Evolutionary conservation across 2,113 vertebrate genomes (phyloP), one percentile per base, ranked within the genome.

Genomic region (Potamarius usumacintae): DNA sequence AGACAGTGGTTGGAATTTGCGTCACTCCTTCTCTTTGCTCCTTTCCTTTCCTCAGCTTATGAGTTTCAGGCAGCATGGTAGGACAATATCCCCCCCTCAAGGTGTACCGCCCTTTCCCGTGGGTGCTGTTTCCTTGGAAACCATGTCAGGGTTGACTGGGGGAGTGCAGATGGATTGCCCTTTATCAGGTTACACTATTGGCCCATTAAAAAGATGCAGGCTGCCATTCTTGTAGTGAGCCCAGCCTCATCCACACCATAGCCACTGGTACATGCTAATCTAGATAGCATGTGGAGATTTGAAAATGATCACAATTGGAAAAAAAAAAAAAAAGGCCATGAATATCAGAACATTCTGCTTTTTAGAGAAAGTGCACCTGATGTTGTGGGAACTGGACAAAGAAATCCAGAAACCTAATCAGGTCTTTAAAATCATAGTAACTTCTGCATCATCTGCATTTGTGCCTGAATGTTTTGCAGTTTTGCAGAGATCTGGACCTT

Each of bases 61-160:
- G 72, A 63, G 82, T 90, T 91, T 93, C 93, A 92, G 94, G 92
- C 93, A 93, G 91, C 90, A 89, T 92, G 91, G 92, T 91, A 94
- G 93, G 95, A 94, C 92, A 92, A 88, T 86, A 88, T 90, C 91
- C 93, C 93, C 95, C 95, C 34, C 22, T 94, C 94, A 93, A 95
- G 94, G 94, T 94, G 93, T 92, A 93, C 94, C 91, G 84, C 93
- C 92, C 93, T 90, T 91, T 95, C 94, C 94, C 90, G 89, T 89
- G 93, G 93, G 94, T 95, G 93, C 90, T 79, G 95, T 96, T 95
- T 95, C 95, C 94, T 91, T 95, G 95, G 95, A 93, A 95, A 96
- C 94, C 92, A 93, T 95, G 95, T 96, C 94, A 95, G 94, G 95
- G 95, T 96, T 95, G 95, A 96, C 94, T 94, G 92, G 91, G 94